phyloP scores from a whole-genome alignment of 1,140 invertebrate species.

The Drosophila triauraria region DNA sequence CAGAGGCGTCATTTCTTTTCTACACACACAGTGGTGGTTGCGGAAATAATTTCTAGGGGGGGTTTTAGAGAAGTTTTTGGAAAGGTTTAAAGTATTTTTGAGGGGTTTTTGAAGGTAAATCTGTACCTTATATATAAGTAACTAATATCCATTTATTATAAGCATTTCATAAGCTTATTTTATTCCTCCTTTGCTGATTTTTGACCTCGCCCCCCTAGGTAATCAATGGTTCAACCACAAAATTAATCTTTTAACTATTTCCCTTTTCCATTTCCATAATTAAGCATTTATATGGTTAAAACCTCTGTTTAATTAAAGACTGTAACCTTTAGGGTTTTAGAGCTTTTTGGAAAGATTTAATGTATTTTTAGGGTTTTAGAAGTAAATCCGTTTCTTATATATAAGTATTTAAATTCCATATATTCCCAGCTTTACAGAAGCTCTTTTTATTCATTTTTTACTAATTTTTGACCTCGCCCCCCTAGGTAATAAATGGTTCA shows the following conservation, averaged over 20 bases:
- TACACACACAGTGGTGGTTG: not conserved
- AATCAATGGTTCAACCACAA: not conserved
- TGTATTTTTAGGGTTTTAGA: not conserved
- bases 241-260: not conserved
- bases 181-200: too few species aligned
- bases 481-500: not conserved
- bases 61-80: too few species aligned
- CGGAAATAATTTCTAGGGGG: not conserved
- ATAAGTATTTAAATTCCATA: not conserved
- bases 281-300: too few species aligned
- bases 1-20: conserved; percentile 20
- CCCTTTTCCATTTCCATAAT: not conserved
- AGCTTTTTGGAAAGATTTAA: not conserved
- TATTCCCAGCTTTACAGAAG: not conserved
- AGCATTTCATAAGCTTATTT: not conserved
- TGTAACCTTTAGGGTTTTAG: not conserved
- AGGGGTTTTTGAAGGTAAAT: not conserved
- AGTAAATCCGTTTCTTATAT: too few species aligned
- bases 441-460: not conserved
- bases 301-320: too few species aligned
- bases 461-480: not conserved
- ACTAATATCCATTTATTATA: not conserved
- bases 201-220: not conserved
- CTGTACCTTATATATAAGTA: too few species aligned
- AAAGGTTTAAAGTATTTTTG: not conserved